A percentile compares a stretch with the other conserved stretches of the same genome.
Conservation (phyloP, 2,888 invertebrate genomes). For the Calephelis perditalis region DNA sequence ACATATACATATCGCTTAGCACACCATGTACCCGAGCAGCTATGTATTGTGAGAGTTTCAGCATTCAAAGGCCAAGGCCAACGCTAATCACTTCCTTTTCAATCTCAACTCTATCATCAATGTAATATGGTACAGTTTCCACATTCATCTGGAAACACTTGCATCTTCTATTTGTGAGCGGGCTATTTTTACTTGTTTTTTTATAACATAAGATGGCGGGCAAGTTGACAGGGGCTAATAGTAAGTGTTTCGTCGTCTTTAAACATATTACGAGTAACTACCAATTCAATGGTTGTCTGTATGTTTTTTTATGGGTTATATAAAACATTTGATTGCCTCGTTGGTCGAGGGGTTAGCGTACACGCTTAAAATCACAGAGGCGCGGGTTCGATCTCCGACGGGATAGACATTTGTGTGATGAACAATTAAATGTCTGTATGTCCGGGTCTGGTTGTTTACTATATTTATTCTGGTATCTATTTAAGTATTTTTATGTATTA, state of each 20-base stretch:
- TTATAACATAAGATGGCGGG: conserved; percentile 4
- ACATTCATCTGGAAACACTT: not conserved
- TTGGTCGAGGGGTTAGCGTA: too few species aligned
- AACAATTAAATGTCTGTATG: too few species aligned
- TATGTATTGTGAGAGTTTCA: conserved; percentile 14
- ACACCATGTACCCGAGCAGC: not conserved
- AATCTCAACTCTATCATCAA: not conserved
- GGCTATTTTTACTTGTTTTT: conserved; percentile 9
- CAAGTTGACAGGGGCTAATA: not conserved
- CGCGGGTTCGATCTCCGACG: too few species aligned
- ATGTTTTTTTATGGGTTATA: too few species aligned
- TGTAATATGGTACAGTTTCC: not conserved
- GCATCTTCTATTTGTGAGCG: conserved; percentile 8
- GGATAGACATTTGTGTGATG: too few species aligned
- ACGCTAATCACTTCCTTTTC: not conserved
- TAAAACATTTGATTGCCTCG: too few species aligned
- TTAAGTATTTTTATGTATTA: too few species aligned
- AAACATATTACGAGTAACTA: too few species aligned
- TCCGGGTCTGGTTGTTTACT: too few species aligned
- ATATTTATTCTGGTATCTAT: too few species aligned
- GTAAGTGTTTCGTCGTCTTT: not conserved
- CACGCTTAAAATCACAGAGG: too few species aligned
- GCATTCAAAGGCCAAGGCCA: conserved; percentile 14
- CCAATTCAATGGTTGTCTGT: too few species aligned
- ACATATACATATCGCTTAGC: not conserved